These are phyloP conservation scores for Microctonus brassicae DNA, from an alignment of 2,888 invertebrate genomes.

Conservation along the genomic window DNA sequence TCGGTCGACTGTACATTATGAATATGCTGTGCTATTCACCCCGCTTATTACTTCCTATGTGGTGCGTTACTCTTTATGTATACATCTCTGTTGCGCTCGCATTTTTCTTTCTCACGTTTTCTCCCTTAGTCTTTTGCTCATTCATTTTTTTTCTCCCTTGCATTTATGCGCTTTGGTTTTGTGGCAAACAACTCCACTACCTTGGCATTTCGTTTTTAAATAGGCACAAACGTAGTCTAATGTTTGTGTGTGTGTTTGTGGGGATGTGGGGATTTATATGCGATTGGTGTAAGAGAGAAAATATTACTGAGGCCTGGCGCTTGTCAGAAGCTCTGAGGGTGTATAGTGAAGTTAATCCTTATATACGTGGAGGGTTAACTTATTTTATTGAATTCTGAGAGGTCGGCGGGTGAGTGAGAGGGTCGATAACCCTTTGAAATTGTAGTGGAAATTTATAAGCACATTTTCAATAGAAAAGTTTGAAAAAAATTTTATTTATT, in stretches of 20 bases:
- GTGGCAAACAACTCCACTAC: constrained; percentile 29
- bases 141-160: constrained; percentile 12
- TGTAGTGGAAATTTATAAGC: not conserved
- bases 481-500: not conserved
- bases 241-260: not conserved
- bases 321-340: constrained; percentile 16
- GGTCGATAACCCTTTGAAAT: constrained; percentile 27
- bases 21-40: constrained; percentile 59
- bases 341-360: constrained; percentile 21
- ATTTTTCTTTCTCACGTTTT: constrained; percentile 20
- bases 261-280: constrained; percentile 38
- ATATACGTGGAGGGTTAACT: constrained; percentile 14
- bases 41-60: constrained; percentile 59
- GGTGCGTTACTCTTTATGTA: constrained; percentile 34
- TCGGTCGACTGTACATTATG: constrained; percentile 59
- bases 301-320: not conserved
- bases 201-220: constrained; percentile 45
- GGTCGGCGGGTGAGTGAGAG: constrained; percentile 5
- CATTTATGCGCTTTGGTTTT: constrained; percentile 20
- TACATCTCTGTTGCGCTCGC: too few species aligned
- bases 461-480: not conserved
- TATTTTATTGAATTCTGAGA: constrained; percentile 31
- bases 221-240: constrained; percentile 16
- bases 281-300: constrained; percentile 20
- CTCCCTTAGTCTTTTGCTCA: not conserved